These are phyloP conservation scores for Lepidotrigona ventralis DNA, from an alignment of 1,140 invertebrate genomes.

Conservation along the genomic window DNA sequence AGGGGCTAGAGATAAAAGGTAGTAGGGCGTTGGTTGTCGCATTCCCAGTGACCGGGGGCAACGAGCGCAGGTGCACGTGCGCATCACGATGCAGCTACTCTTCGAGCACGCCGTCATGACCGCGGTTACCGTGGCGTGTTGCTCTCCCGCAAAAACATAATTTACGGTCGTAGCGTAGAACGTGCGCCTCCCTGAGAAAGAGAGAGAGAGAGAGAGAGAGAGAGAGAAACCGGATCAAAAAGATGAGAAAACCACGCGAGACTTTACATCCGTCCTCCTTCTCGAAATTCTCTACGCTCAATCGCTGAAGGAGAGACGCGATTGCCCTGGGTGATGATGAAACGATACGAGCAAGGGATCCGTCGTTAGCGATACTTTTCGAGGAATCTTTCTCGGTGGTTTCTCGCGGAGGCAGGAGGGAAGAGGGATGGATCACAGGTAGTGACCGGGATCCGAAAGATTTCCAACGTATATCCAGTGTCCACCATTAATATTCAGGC, in stretches of 20 bases:
- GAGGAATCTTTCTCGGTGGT: slow-evolving; percentile 15
- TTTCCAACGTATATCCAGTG: background rate
- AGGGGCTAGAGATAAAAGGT: background rate
- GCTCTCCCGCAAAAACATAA: slow-evolving; percentile 70
- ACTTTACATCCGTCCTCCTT: slow-evolving; percentile 4
- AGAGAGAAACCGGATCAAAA: background rate
- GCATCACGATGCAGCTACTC: slow-evolving; percentile 46
- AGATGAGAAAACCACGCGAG: background rate
- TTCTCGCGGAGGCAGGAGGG: background rate
- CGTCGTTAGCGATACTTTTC: slow-evolving; percentile 25
- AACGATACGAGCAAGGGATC: background rate
- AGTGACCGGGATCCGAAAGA: background rate
- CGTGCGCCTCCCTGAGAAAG: background rate
- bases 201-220: background rate
- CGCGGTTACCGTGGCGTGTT: slow-evolving; percentile 38
- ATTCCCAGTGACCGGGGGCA: slow-evolving; percentile 41
- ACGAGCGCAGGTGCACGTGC: slow-evolving; percentile 49
- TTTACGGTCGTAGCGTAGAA: slow-evolving; percentile 68
- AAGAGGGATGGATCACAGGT: background rate
- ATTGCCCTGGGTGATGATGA: background rate
- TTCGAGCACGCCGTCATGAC: slow-evolving; percentile 28
- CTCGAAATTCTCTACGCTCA: slow-evolving; percentile 50
- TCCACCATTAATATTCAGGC: too few relatives aligned
- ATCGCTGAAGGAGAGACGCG: background rate
- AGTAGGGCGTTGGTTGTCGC: slow-evolving; percentile 56